Conservation (phyloP, 1,140 invertebrate species). For the Triops longicaudatus region DNA sequence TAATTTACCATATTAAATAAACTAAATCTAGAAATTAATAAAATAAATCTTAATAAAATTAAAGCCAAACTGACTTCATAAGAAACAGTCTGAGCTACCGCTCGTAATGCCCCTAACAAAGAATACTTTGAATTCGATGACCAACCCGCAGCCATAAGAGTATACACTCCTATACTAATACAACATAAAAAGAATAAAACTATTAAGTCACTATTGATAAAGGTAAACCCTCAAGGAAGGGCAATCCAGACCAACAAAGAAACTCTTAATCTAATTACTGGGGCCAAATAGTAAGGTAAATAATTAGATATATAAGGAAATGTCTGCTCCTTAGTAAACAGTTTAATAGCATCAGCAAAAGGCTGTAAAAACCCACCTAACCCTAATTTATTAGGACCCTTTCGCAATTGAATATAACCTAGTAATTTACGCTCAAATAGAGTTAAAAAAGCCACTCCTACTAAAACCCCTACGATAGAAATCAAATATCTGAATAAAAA, state of each 20-base stretch:
- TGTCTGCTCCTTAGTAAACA: slow-evolving; percentile 51
- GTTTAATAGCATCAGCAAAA: slow-evolving; percentile 57
- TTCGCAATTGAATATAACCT: slow-evolving; percentile 57
- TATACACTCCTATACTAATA: slow-evolving; percentile 49
- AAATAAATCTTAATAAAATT: slow-evolving; percentile 45
- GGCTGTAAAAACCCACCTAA: slow-evolving; percentile 52
- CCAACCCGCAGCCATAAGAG: slow-evolving; percentile 49
- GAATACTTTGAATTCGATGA: slow-evolving; percentile 58
- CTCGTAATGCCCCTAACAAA: slow-evolving; percentile 51
- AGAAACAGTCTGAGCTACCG: slow-evolving; percentile 56
- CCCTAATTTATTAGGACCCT: slow-evolving; percentile 57
- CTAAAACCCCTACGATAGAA: slow-evolving; percentile 47
- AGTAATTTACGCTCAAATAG: slow-evolving; percentile 58
- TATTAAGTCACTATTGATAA: slow-evolving; percentile 42
- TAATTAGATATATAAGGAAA: slow-evolving; percentile 44
- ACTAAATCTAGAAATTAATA: slow-evolving; percentile 40
- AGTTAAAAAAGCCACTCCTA: slow-evolving; percentile 55
- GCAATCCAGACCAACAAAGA: slow-evolving; percentile 46
- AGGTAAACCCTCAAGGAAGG: slow-evolving; percentile 42
- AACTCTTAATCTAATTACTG: slow-evolving; percentile 47
- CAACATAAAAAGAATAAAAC: slow-evolving; percentile 47
- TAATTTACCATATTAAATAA: slow-evolving; percentile 37
- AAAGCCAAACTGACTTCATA: slow-evolving; percentile 55
- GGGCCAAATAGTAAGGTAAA: slow-evolving; percentile 48
- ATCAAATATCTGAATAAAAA: slow-evolving; percentile 41